Evolutionary conservation across 2,797 vertebrate species (phyloP).

Genomic region (Syndactyla subalaris): DNA sequence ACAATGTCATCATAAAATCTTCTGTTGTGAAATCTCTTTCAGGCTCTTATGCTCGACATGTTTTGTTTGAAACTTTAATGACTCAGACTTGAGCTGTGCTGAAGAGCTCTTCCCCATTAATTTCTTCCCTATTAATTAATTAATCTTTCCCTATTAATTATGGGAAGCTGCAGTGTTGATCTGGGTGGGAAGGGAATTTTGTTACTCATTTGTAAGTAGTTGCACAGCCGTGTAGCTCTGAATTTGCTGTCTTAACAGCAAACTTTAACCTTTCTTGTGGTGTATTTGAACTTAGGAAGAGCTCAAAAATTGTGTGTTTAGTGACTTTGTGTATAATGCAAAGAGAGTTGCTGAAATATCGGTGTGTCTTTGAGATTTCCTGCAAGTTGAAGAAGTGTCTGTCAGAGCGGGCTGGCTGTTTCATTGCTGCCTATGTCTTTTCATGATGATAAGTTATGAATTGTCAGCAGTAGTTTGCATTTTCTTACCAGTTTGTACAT

Average conservation of each 20-base stretch:
- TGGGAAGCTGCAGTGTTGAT: background rate
- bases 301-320: background rate
- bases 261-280: background rate
- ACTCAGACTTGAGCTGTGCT: background rate
- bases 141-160: background rate
- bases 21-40: background rate
- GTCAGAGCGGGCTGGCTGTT: background rate
- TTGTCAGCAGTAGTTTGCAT: background rate
- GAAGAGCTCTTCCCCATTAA: background rate
- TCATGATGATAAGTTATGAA: background rate
- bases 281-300: background rate
- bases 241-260: background rate
- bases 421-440: background rate
- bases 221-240: background rate
- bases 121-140: background rate
- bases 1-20: background rate
- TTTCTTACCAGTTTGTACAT: constrained; percentile 87
- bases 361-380: background rate
- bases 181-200: background rate
- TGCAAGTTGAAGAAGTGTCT: background rate
- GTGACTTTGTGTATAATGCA: background rate
- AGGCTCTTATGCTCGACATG: background rate
- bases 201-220: background rate
- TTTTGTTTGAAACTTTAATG: background rate
- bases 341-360: background rate